A percentile compares a stretch with the other conserved stretches of the same genome.
Conservation (phyloP, 1,140 invertebrate species). For the Coelopa frigida region DNA sequence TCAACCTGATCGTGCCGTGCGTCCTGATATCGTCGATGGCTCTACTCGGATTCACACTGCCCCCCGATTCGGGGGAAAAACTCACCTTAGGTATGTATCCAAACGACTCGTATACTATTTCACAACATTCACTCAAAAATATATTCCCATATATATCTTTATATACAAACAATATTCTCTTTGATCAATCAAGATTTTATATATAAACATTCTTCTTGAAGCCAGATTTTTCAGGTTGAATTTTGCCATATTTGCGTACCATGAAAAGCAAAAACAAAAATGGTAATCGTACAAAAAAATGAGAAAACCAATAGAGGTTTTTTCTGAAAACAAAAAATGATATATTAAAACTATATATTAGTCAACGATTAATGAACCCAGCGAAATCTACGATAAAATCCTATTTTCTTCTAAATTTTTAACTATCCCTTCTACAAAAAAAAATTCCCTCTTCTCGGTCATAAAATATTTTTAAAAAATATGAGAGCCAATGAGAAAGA, state of each 20-base stretch:
- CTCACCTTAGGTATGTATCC: constrained; percentile 82
- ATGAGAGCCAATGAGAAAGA: not conserved
- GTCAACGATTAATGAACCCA: not conserved
- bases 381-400: not conserved
- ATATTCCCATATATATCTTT: constrained; percentile 22
- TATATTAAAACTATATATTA: not conserved
- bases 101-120: constrained; percentile 13
- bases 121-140: constrained; percentile 9
- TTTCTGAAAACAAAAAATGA: not conserved
- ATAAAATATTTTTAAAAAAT: not conserved
- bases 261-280: not conserved
- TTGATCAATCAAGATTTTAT: not conserved
- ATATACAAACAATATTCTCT: too few relatives aligned
- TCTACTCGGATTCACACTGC: constrained; percentile 92
- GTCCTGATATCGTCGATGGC: constrained; percentile 98
- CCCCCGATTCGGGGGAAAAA: constrained; percentile 98
- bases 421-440: not conserved
- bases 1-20: constrained; percentile 98
- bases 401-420: not conserved
- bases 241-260: constrained; percentile 1
- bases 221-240: constrained; percentile 7
- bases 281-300: not conserved
- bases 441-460: not conserved
- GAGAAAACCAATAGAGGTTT: not conserved
- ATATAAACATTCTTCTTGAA: not conserved